Evolutionary conservation across 2,888 invertebrate species (phyloP).

Genomic region (Clivina fossor): DNA sequence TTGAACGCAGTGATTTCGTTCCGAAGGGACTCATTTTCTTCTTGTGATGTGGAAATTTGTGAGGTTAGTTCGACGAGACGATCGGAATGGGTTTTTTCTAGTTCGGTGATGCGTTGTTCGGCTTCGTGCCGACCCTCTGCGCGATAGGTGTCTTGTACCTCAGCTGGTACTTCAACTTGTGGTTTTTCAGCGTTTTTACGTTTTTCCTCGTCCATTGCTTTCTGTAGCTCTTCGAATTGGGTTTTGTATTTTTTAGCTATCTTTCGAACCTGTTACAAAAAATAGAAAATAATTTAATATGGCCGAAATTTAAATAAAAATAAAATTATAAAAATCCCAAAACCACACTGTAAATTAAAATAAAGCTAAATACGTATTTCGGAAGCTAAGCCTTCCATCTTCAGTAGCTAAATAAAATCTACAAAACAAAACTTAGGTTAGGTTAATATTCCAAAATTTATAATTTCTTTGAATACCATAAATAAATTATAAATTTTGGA

Average conservation of each 20-base stretch:
- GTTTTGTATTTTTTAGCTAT: constrained; percentile 93
- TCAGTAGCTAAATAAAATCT: too few relatives aligned
- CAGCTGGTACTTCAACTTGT: constrained; percentile 52
- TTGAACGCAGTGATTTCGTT: constrained; percentile 54
- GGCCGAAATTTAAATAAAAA: constrained; percentile 49
- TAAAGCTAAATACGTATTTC: too few relatives aligned
- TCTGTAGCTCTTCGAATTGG: constrained; percentile 75
- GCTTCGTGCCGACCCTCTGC: constrained; percentile 56
- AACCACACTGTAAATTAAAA: too few relatives aligned
- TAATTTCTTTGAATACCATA: too few relatives aligned
- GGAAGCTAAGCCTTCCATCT: too few relatives aligned
- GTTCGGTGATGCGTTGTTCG: constrained; percentile 50
- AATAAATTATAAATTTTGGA: too few relatives aligned
- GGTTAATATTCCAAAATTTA: too few relatives aligned
- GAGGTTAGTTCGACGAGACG: constrained; percentile 54
- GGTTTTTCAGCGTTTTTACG: constrained; percentile 53
- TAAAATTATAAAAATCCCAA: too few relatives aligned
- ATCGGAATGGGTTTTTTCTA: constrained; percentile 54
- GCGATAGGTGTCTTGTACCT: constrained; percentile 53
- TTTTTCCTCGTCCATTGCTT: constrained; percentile 63
- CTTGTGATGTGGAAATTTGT: constrained; percentile 52
- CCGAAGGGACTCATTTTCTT: constrained; percentile 60
- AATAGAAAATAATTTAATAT: constrained; percentile 72
- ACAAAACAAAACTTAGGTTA: too few relatives aligned
- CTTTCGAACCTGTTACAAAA: too few relatives aligned